These are phyloP conservation scores for Ypsolopha sequella DNA, from an alignment of 2,888 invertebrate species.

Conservation along the genomic window DNA sequence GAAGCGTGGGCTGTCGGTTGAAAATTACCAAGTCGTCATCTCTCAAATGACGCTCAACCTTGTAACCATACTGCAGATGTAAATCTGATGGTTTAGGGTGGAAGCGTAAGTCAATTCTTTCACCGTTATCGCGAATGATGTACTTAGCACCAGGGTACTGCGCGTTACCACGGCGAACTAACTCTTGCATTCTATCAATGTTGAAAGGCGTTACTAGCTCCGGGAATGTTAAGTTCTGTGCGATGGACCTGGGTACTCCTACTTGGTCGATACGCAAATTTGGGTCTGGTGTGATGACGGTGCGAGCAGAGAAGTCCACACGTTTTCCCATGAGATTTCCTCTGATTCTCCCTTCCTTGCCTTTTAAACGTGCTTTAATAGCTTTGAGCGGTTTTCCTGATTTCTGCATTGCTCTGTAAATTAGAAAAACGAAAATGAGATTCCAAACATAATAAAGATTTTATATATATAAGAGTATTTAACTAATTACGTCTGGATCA, in stretches of 20 bases:
- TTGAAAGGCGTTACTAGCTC: constrained; percentile 99
- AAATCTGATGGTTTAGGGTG: constrained; percentile 98
- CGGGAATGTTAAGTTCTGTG: constrained; percentile 99
- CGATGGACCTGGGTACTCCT: constrained; percentile 97
- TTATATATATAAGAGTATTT: no score
- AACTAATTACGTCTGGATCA: no score
- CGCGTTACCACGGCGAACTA: constrained; percentile 96
- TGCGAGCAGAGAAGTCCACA: constrained; percentile 99
- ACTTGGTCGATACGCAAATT: constrained; percentile 96
- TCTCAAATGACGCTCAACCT: constrained; percentile 96
- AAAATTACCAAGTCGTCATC: constrained; percentile 99
- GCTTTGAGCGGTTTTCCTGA: constrained; percentile 99
- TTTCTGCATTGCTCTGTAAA: constrained; percentile 94
- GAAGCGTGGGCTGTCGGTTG: constrained; percentile 99
- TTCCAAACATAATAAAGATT: neutral
- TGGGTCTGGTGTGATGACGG: constrained; percentile 97
- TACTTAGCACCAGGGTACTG: constrained; percentile 99
- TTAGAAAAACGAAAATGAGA: constrained; percentile 4
- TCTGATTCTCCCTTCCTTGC: constrained; percentile 98
- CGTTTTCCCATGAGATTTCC: constrained; percentile 99
- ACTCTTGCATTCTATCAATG: constrained; percentile 93
- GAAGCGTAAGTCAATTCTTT: constrained; percentile 97
- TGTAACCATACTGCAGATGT: constrained; percentile 95
- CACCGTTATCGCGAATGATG: constrained; percentile 98
- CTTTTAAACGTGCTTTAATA: constrained; percentile 94